Evolutionary conservation across 2,113 vertebrate species (phyloP), one percentile per base, ranked within the genome.

Genomic region (Podarcis cretensis): DNA sequence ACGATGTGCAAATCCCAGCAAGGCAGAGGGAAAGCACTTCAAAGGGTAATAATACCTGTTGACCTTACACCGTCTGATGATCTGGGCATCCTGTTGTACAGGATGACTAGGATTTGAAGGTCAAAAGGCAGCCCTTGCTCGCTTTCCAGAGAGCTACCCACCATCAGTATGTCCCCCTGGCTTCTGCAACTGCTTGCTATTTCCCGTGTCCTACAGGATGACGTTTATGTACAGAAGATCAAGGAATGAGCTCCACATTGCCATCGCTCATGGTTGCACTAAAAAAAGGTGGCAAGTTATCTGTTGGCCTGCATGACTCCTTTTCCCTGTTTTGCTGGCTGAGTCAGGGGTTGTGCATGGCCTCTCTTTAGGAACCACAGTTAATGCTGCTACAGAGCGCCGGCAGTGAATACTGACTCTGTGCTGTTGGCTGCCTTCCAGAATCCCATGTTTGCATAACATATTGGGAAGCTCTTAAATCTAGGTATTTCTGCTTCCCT

Each of bases 31-130:
- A 85, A 91, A 86, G 77, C 5, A 3, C 1, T 4, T 83, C 32
- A 83, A 20, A 83, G 69, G 65, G 71, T 78, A 63, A 85, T 89
- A 85, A 85, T 89, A 85, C 66, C 13, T 48, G 2, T 69, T 71
- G 84, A 54, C 63, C 43, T 40, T 78, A 89, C n/a, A 69, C 37
- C 84, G 25, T 37, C 81, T 77, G 81, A 77, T 88, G n/a, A 57
- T 37, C n/a, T 35, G 69, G 69, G 40, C n/a, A 78, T 84, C 73
- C 81, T 83, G 73, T 30, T 83, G 40, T 43, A 40, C 37, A 25
- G 63, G 54, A 37, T 7, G 16, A 81, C 48, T 59, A 74, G 43
- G 16, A 75, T 88, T n/a, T 68, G 27, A 82, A 74, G 78, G 80
- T 81, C 25, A 40, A 21, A 81, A 74, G 74, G 2, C 2, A 88